Evolutionary conservation across 2,888 invertebrate genomes (phyloP).

Genomic region (Malacosoma neustria): DNA sequence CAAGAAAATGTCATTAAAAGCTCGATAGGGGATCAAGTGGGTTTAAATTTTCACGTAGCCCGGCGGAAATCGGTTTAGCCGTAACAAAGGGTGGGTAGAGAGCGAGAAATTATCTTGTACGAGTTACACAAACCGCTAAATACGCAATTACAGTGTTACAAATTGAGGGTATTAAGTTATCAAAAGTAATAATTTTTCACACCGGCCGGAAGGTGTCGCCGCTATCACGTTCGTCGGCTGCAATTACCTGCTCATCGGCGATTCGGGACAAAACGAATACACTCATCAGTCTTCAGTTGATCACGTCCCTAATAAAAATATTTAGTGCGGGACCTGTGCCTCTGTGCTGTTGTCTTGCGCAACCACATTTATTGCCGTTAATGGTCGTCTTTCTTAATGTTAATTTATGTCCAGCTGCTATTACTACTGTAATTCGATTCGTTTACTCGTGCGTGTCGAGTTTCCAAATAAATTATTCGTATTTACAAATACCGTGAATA

Average conservation of each 20-base stretch:
- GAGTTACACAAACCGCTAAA: constrained; percentile 66
- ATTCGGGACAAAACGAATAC: constrained; percentile 37
- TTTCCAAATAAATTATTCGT: not conserved
- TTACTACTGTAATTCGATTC: constrained; percentile 26
- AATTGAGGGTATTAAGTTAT: constrained; percentile 64
- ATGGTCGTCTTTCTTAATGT: constrained; percentile 50
- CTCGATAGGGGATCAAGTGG: constrained; percentile 65
- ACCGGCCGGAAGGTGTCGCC: constrained; percentile 68
- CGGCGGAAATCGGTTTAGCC: constrained; percentile 66
- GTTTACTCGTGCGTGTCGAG: constrained; percentile 1
- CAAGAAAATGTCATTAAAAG: constrained; percentile 69
- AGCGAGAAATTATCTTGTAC: constrained; percentile 69
- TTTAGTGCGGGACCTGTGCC: constrained; percentile 46
- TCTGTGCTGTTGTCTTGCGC: constrained; percentile 60
- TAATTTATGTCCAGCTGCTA: constrained; percentile 38
- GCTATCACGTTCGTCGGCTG: constrained; percentile 52
- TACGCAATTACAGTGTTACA: constrained; percentile 68
- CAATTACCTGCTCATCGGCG: constrained; percentile 44
- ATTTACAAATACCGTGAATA: not conserved
- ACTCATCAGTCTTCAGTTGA: constrained; percentile 51
- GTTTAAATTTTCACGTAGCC: constrained; percentile 68
- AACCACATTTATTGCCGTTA: constrained; percentile 67
- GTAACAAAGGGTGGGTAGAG: constrained; percentile 68
- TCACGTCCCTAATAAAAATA: constrained; percentile 71
- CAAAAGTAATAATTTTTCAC: constrained; percentile 65